Base-by-base conservation (phyloP, 2,797 vertebrate genomes). In the Triplophysa yarkandensis region DNA sequence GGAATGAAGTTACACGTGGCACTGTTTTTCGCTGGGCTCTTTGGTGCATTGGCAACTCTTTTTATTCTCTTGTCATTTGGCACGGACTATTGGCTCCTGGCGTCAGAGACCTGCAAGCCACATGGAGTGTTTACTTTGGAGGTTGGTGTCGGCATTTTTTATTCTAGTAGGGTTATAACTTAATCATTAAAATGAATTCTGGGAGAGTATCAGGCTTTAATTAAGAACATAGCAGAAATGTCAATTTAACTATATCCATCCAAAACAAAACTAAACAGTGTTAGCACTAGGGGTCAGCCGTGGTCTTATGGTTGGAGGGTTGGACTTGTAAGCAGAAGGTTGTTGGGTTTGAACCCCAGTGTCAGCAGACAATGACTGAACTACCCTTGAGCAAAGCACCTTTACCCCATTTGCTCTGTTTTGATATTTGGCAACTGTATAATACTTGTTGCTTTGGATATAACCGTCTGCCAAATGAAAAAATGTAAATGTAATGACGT, bases 81-180 rank as follows among this genome's bases (percentile, higher is more conserved):
- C 89, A 97, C 96, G 0, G 95, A 99, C 88, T 98, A 98, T 81
- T 99, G 97, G 97, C 94, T 99, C 78, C 87, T 98, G 80, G 96
- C 89, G 66, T 94, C 93, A 0, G 95, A 98, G 91, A 92, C 77
- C 7, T 98, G 95, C 86, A 85, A 28, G 13, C 46, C 64, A 9
- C 74, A 73, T 0, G 60, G 58, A 62, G 23, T 75, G 9, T 21
- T 16, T 30, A 19, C 2, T 50, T 6, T 11, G 25, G 17, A 80
- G 83, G 83, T 85, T 58, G 32, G 84, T 77, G 32, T 6, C 34
- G 27, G 3, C 9, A 19, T 28, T 54, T 54, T 5, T 48, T 36
- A 44, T 58, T 39, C 23, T 27, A 36, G 2, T 2, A 54, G 9
- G 19, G 19, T 1, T 14, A 50, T 10, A 16, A 48, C 50, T 52